Evolutionary conservation across 2,888 invertebrate species (phyloP), one percentile per base, ranked within the genome.

Genomic region (Eristalinus aeneus): DNA sequence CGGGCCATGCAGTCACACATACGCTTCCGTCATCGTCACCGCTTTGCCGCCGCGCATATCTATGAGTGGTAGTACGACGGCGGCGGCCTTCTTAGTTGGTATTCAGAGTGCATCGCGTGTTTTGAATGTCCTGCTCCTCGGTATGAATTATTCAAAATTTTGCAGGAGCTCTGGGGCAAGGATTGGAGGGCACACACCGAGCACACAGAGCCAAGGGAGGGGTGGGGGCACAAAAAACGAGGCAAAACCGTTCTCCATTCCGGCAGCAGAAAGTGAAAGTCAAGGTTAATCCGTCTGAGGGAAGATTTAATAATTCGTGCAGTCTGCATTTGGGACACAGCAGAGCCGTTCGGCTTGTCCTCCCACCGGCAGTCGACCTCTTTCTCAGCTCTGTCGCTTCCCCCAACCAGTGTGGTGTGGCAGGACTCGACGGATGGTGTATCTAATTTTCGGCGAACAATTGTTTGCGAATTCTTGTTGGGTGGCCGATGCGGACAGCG

Each of bases 71-170:
- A 67, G 86, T 86, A 84, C 84, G 27, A 5, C 27, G 27, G 27
- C 27, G 27, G 27, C 27, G 84, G 75, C 84, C 84, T 68, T 73
- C 87, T 83, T 83, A 84, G 84, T 87, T 92, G 89, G 89, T 91
- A 92, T 92, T 92, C 91, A 90, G 90, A 91, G 91, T 92, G 92
- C 92, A 92, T 91, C 89, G 92, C 90, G 91, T 92, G 91, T 91
- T 91, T 91, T 90, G 90, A 92, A 92, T 91, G 92, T 91, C 91
- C 91, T 92, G 92, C 88, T 90, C 88, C 90, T 90, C 91, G 91
- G 90, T 91, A 92, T 92, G 92, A 92, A 92, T 92, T 91, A 92
- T 92, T 92, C 92, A 92, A 91, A 92, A 92, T 89, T 89, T 89
- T 88, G 83, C 87, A 89, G 88, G 79, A 87, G 83, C 87, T 88